phyloP scores from a whole-genome alignment of 1,140 invertebrate species.

The Xylocopa sonorina region DNA sequence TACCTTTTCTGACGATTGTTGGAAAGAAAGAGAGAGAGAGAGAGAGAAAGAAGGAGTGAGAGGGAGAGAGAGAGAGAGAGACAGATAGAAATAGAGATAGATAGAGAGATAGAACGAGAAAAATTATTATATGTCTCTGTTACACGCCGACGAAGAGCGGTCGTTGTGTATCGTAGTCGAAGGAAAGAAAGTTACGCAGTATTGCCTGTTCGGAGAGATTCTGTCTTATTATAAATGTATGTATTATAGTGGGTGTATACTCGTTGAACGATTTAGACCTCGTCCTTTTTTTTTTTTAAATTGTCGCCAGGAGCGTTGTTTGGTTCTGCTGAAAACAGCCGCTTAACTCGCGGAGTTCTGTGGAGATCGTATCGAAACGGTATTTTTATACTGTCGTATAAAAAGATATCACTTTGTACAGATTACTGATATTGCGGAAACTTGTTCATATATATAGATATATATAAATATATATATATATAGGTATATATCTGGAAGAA shows the following conservation, averaged over 20 bases:
- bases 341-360: too few relatives aligned
- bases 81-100: too few relatives aligned
- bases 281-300: constrained; percentile 23
- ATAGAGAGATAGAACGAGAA: too few relatives aligned
- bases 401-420: constrained; percentile 60
- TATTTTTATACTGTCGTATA: constrained; percentile 39
- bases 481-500: constrained; percentile 26
- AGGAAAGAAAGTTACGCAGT: constrained; percentile 9
- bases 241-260: constrained; percentile 15
- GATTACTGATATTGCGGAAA: constrained; percentile 42
- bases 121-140: constrained; percentile 57
- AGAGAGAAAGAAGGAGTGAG: too few relatives aligned
- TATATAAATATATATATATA: too few relatives aligned
- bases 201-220: constrained; percentile 32
- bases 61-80: too few relatives aligned
- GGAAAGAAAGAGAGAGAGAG: background rate
- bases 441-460: constrained; percentile 48
- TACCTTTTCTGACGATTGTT: constrained; percentile 32
- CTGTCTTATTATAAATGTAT: constrained; percentile 19
- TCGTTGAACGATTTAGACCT: constrained; percentile 48
- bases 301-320: constrained; percentile 10
- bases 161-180: constrained; percentile 37
- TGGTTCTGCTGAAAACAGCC: background rate
- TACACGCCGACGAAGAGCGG: constrained; percentile 32
- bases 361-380: constrained; percentile 6